phyloP scores from a whole-genome alignment of 2,113 vertebrate genomes.

The Tinamus guttatus region DNA sequence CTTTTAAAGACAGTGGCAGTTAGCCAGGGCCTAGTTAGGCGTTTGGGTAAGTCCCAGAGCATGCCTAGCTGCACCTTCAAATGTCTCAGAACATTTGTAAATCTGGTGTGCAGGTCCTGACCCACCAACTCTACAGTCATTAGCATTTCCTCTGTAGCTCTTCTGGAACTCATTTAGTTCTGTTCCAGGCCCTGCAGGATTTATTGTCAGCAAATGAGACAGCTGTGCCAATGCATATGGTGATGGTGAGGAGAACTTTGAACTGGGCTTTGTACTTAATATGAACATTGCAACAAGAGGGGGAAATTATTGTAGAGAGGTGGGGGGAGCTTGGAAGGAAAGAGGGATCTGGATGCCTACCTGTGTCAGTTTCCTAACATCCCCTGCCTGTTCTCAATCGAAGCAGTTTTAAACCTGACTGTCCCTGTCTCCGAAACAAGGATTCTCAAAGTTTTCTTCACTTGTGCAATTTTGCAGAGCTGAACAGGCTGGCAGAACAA shows the following conservation, averaged over 20 bases:
- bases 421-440: background rate
- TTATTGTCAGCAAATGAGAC: background rate
- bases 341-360: background rate
- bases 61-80: background rate
- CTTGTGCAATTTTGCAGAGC: background rate
- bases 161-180: background rate
- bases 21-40: background rate
- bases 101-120: background rate
- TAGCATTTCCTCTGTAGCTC: background rate
- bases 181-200: fast-evolving
- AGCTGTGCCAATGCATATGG: background rate
- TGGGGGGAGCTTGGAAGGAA: background rate
- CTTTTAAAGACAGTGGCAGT: background rate
- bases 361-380: background rate
- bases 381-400: background rate
- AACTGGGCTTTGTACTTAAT: background rate
- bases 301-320: background rate
- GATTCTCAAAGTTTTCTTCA: background rate
- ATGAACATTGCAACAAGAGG: background rate
- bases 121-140: fast-evolving
- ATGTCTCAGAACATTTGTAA: background rate
- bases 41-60: background rate
- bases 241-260: background rate
- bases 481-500: background rate
- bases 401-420: background rate